A percentile compares a stretch with the other conserved stretches of the same genome.
phyloP scores from a whole-genome alignment of 2,797 vertebrate species.

The Chiloscyllium punctatum region DNA sequence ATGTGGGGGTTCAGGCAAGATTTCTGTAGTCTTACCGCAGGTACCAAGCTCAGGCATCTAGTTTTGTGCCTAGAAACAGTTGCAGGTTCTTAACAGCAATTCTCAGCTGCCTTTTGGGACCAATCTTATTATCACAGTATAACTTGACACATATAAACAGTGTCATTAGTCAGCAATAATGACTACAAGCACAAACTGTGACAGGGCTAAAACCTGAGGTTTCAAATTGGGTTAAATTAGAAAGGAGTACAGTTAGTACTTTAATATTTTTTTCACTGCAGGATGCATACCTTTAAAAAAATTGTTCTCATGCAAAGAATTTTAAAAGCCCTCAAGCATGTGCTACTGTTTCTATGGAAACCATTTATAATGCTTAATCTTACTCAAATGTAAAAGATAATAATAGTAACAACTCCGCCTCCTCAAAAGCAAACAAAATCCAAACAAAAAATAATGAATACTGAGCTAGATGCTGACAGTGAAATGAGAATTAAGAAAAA shows the following conservation, averaged over 20 bases:
- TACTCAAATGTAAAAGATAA: not conserved
- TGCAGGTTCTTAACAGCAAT: not conserved
- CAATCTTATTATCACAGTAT: not conserved
- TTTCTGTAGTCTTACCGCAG: no score
- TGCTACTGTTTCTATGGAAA: slow-evolving; percentile 13
- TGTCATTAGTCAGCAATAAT: not conserved
- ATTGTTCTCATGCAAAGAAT: not conserved
- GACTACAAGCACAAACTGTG: not conserved
- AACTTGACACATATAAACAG: not conserved
- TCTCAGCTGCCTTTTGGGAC: not conserved
- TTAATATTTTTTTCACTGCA: not conserved
- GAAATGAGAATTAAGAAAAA: not conserved
- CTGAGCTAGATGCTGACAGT: not conserved
- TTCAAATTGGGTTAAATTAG: not conserved
- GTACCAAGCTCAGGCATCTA: not conserved
- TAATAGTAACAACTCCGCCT: not conserved
- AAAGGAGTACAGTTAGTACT: not conserved
- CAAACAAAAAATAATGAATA: slow-evolving; percentile 16
- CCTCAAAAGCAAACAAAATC: not conserved
- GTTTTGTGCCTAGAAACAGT: not conserved
- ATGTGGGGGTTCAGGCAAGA: no score
- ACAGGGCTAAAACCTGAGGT: not conserved
- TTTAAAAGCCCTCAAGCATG: not conserved
- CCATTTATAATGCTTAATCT: not conserved
- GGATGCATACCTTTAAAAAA: not conserved